These are phyloP conservation scores for Omphaloscelis lunosa DNA, from an alignment of 2,888 invertebrate species.

Conservation along the genomic window DNA sequence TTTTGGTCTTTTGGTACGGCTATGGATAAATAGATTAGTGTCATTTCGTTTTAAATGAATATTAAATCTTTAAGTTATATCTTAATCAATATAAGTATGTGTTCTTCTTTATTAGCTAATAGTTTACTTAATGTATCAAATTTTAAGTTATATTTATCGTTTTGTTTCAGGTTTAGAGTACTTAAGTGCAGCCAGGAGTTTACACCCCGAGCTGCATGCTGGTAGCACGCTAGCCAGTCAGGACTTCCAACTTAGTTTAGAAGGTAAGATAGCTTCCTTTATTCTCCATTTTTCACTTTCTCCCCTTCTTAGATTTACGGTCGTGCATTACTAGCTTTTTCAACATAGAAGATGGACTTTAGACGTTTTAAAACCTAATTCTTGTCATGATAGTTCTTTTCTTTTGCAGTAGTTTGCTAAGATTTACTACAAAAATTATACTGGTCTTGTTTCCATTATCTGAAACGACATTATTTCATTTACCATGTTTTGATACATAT, in stretches of 20 bases:
- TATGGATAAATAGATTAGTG: slow-evolving; percentile 39
- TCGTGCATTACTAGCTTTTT: too few species aligned
- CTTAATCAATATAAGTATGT: slow-evolving; percentile 31
- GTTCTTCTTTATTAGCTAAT: not conserved
- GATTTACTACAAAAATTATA: too few species aligned
- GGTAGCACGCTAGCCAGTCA: slow-evolving; percentile 94
- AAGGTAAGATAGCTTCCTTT: slow-evolving; percentile 90
- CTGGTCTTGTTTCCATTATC: not conserved
- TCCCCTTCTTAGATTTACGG: too few species aligned
- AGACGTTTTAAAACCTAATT: too few species aligned
- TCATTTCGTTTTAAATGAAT: slow-evolving; percentile 21
- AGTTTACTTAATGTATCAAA: not conserved
- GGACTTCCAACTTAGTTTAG: slow-evolving; percentile 97
- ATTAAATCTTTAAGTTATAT: slow-evolving; percentile 21
- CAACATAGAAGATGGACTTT: too few species aligned
- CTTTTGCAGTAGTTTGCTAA: too few species aligned
- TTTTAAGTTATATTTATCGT: slow-evolving; percentile 36
- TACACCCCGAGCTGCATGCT: slow-evolving; percentile 91
- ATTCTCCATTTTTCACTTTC: too few species aligned
- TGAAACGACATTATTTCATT: not conserved
- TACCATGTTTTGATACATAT: not conserved
- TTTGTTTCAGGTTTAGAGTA: slow-evolving; percentile 88
- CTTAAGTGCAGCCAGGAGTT: slow-evolving; percentile 87
- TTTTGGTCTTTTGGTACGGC: slow-evolving; percentile 37
- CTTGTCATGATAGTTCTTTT: too few species aligned